A percentile compares a stretch with the other conserved stretches of the same genome.
Conservation (phyloP, 2,113 vertebrate genomes). For the Pteropus alecto region DNA sequence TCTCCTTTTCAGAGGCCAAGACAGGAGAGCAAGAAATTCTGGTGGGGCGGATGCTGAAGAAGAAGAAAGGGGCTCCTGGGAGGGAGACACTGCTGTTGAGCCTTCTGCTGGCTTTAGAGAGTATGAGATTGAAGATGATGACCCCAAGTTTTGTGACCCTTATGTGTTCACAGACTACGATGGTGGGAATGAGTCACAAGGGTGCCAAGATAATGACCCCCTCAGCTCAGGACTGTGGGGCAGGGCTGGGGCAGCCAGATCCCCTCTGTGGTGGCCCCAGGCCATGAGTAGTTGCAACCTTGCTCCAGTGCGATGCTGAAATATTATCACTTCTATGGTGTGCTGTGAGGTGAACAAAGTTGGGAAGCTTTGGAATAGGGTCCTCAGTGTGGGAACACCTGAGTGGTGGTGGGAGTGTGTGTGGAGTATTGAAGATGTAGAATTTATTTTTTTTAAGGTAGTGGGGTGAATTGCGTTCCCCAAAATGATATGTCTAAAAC, state of each 20-base stretch:
- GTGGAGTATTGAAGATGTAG: background rate
- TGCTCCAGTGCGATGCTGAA: background rate
- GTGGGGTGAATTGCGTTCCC: background rate
- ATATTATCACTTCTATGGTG: background rate
- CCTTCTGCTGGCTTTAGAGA: background rate
- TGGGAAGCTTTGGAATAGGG: background rate
- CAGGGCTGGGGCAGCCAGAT: background rate
- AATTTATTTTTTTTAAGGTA: background rate
- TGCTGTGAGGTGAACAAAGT: background rate
- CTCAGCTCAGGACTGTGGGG: background rate
- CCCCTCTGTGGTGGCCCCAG: background rate
- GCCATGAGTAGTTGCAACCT: background rate
- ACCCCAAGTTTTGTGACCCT: background rate
- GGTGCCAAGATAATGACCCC: background rate
- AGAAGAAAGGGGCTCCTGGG: rapidly evolving
- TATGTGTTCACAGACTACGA: background rate
- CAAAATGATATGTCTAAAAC: background rate
- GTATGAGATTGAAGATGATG: background rate
- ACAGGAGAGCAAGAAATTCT: background rate
- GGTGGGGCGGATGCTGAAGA: background rate
- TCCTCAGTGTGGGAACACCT: background rate
- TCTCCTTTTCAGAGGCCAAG: background rate
- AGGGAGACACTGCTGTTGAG: background rate
- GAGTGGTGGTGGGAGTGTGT: no score
- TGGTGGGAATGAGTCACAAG: background rate